These are phyloP conservation scores for Gasteruption jaculator DNA, from an alignment of 2,888 invertebrate genomes.

Conservation along the genomic window DNA sequence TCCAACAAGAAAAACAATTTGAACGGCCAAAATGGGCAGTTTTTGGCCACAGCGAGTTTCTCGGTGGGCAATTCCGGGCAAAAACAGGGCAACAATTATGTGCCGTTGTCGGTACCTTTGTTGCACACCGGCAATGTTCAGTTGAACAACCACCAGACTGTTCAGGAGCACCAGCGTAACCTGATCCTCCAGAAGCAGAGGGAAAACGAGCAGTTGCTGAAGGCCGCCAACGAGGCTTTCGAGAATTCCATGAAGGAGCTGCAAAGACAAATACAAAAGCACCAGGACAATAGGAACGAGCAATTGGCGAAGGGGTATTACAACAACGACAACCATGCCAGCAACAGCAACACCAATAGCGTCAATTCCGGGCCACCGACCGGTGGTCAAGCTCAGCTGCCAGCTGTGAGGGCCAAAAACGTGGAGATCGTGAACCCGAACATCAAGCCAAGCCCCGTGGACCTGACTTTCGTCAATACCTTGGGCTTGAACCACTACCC, in stretches of 20 bases:
- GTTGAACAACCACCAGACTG: slow-evolving; percentile 30
- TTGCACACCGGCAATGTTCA: slow-evolving; percentile 30
- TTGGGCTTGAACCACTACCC: slow-evolving; percentile 32
- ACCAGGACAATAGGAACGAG: slow-evolving; percentile 27
- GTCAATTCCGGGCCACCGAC: slow-evolving; percentile 26
- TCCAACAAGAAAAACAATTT: slow-evolving; percentile 24
- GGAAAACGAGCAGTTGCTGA: slow-evolving; percentile 30
- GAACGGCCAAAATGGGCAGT: slow-evolving; percentile 26
- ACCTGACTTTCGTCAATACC: slow-evolving; percentile 30
- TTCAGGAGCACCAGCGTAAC: slow-evolving; percentile 21
- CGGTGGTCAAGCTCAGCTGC: slow-evolving; percentile 37
- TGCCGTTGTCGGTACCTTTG: slow-evolving; percentile 37
- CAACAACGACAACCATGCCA: slow-evolving; percentile 37
- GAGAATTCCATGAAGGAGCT: slow-evolving; percentile 36
- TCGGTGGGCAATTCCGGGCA: slow-evolving; percentile 32
- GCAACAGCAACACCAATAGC: slow-evolving; percentile 29
- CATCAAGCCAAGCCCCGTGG: slow-evolving; percentile 36
- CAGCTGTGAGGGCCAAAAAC: slow-evolving; percentile 38
- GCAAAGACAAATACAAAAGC: slow-evolving; percentile 34
- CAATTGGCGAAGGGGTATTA: slow-evolving; percentile 12
- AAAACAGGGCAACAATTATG: too few species aligned
- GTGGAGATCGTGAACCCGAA: slow-evolving; percentile 47
- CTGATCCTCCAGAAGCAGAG: too few species aligned
- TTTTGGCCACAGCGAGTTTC: slow-evolving; percentile 36
- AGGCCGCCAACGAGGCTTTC: slow-evolving; percentile 33